phyloP scores from a whole-genome alignment of 2,113 vertebrate genomes.

The Chinchilla lanigera region DNA sequence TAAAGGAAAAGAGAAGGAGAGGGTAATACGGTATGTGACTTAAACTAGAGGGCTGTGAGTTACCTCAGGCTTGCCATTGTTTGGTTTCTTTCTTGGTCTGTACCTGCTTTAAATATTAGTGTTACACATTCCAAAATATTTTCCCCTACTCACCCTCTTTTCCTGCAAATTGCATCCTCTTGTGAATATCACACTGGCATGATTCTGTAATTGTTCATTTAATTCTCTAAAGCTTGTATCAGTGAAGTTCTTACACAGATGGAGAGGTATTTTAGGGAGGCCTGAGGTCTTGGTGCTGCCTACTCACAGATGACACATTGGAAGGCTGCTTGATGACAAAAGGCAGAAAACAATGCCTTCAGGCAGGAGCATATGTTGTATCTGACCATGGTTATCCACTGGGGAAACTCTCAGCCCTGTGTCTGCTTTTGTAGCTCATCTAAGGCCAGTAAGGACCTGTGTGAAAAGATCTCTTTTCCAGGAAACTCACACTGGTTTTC shows the following conservation, averaged over 20 bases:
- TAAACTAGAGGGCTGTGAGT: background rate
- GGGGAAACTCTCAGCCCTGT: background rate
- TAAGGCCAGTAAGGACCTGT: background rate
- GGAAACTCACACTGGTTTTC: background rate
- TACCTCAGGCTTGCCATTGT: background rate
- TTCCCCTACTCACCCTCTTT: background rate
- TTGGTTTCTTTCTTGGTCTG: background rate
- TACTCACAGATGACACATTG: background rate
- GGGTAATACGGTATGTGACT: background rate
- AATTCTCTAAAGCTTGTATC: slow-evolving; percentile 18
- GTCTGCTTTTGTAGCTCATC: background rate
- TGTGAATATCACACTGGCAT: background rate
- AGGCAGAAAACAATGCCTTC: background rate
- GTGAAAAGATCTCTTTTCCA: background rate
- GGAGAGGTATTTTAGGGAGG: background rate
- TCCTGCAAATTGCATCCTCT: background rate
- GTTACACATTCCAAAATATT: slow-evolving; percentile 4
- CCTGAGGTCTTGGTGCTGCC: background rate
- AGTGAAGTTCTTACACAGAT: background rate
- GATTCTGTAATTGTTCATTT: background rate
- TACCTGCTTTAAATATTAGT: slow-evolving; percentile 35
- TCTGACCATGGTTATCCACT: background rate
- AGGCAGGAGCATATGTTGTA: accelerated
- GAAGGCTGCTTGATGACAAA: background rate
- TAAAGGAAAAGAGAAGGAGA: background rate